Base-by-base conservation (phyloP, 2,888 invertebrate species). In the Geotrupes spiniger region DNA sequence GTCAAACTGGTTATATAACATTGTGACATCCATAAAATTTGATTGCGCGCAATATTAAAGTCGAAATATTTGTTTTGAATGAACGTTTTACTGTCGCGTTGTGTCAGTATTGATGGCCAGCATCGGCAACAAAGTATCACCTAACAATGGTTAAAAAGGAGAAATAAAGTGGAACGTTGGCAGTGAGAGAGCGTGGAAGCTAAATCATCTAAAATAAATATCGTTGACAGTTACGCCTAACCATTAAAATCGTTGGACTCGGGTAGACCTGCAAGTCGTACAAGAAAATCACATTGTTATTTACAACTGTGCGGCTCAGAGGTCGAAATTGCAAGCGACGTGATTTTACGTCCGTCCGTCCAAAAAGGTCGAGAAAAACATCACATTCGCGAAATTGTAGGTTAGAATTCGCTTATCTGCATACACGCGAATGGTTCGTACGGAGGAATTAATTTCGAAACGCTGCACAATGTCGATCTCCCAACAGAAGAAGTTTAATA, bases 141-240 rank as follows among this genome's bases (percentile, higher is more conserved):
- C 6, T 21, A 21, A 21, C 21, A 21, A 21, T 21, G 21, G 21
- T 21, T 21, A 21, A 21, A 21, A 21, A 21, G 21, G 21, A 21
- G 3, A 21, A 21, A 21, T 21, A 21, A 21, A 21, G 6, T 21
- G 21, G 21, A 21, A 21, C 21, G 21, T 21, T 21, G 4, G 21
- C 6, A 21, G 6, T 21, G 21, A 3, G 21, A 21, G 21, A 21
- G 21, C 21, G 42, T 38, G 42, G 38, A 42, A 42, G 42, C 43
- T 72, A 72, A 72, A 72, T 72, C 72, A 72, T 66, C 62, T 63
- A 66, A 69, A 69, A 72, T 72, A 73, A 73, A 73, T 71, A 72
- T 65, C 63, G 68, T 68, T 68, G 71, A 71, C 71, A 73, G 72
- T 72, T 70, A 55, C 56, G 53, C 53, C 53, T 56, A 42, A 45